Percentiles rank a stretch among this genome's conserved stretches.
Conservation (phyloP, 2,113 vertebrate species). For the Bombycilla garrulus region DNA sequence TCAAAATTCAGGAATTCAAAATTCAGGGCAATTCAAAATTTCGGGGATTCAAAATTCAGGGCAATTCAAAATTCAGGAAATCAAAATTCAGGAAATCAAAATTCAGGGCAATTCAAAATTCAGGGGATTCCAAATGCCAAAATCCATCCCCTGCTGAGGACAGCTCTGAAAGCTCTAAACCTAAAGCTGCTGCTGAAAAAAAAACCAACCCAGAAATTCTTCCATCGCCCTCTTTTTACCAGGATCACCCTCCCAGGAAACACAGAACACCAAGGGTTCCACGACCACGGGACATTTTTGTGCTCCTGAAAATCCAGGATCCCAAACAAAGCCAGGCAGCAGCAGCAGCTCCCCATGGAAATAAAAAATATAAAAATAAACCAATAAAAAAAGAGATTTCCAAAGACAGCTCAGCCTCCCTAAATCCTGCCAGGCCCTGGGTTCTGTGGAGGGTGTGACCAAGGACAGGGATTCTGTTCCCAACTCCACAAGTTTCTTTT, state of each 20-base stretch:
- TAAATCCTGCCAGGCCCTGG: not conserved
- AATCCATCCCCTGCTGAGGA: not conserved
- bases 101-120: too few species aligned
- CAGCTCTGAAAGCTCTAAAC: not conserved
- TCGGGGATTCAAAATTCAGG: too few species aligned
- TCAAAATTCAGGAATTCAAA: too few species aligned
- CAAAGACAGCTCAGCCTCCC: not conserved
- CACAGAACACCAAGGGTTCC: not conserved
- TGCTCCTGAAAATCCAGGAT: not conserved
- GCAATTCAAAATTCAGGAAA: too few species aligned
- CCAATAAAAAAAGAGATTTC: not conserved
- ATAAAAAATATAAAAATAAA: not conserved
- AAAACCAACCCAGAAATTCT: not conserved
- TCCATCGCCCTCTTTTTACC: not conserved
- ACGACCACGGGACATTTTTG: accelerated
- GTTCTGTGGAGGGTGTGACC: not conserved
- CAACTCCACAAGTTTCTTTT: not conserved
- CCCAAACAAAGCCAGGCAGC: not conserved
- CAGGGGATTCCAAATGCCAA: too few species aligned
- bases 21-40: too few species aligned
- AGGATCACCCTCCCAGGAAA: not conserved
- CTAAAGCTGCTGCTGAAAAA: not conserved
- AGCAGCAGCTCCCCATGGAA: not conserved
- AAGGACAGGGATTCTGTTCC: not conserved
- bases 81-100: too few species aligned